Evolutionary conservation across 2,888 invertebrate genomes (phyloP), one percentile per base, ranked within the genome.

Genomic region (Hydrotaea cyrtoneurina): DNA sequence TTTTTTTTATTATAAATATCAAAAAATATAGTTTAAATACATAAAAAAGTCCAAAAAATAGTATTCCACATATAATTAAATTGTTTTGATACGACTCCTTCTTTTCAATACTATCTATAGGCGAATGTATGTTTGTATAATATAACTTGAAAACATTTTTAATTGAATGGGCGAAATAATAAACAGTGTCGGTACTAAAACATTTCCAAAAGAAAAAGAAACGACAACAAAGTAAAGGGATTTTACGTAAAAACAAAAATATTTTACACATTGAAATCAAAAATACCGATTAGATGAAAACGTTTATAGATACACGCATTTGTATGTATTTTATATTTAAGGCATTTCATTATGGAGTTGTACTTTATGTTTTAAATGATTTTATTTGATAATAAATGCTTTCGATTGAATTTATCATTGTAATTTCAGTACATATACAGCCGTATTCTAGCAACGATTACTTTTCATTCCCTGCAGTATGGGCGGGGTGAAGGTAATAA

Each of bases 311-410:
- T 72, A 74, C 76, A 73, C 11, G 74, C 77, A 77, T 74, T 80
- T 74, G n/a, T n/a, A n/a, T 80, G 80, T 80, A 80, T 39, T 39
- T 39, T 11, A 1, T 8, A 26, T 83, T 74, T 83, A 86, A 86
- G 86, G 86, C 86, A 86, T 83, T 86, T 69, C 39, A 62, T 69
- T 83, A 75, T 57, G 72, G 39, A 79, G 71, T 86, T 86, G 86
- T 86, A 86, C 86, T 86, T 83, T 80, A 31, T 36, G 66, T 81
- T 83, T 23, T 53, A 31, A 66, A 78, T 77, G 59, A 62, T 78
- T 75, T 78, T 59, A 36, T 83, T 46, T 84, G 71, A 64, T 84
- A 71, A 75, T 84, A 80, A 84, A 84, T 84, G 80, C 78, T 80
- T 39, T 43, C 78, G 73, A 62, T 43, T 64, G n/a, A n/a, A n/a